Evolutionary conservation across 2,888 invertebrate genomes (phyloP).

Genomic region (Andrena minutula): DNA sequence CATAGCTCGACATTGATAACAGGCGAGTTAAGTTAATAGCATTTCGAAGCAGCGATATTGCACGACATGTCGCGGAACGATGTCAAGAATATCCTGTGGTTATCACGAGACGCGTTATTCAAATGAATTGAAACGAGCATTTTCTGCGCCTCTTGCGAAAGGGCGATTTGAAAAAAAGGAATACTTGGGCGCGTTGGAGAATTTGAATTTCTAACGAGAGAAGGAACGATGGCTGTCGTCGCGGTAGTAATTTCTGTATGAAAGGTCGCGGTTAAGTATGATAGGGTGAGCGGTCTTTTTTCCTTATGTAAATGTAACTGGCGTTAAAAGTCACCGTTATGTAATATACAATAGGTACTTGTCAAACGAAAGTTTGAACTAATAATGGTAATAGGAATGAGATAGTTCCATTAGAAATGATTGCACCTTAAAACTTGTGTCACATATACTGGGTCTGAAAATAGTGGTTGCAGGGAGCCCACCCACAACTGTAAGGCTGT

Average conservation of each 20-base stretch:
- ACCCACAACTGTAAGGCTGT: too few species aligned
- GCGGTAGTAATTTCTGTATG: slow-evolving; percentile 8
- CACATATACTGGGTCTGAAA: too few species aligned
- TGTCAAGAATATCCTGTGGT: slow-evolving; percentile 29
- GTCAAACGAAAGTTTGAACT: too few species aligned
- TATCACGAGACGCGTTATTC: slow-evolving; percentile 29
- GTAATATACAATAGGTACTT: too few species aligned
- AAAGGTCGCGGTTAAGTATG: background rate
- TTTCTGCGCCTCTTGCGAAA: slow-evolving; percentile 22
- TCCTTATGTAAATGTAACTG: background rate
- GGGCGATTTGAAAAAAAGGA: background rate
- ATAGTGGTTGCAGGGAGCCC: too few species aligned
- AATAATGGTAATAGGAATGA: too few species aligned
- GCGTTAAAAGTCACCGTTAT: too few species aligned
- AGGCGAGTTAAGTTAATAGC: background rate
- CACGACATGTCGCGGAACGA: background rate
- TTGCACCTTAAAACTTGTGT: too few species aligned
- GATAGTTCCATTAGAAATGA: too few species aligned
- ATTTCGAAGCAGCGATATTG: slow-evolving; percentile 8
- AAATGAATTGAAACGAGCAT: slow-evolving; percentile 27
- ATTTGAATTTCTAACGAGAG: slow-evolving; percentile 37
- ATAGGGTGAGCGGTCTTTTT: background rate
- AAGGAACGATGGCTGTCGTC: slow-evolving; percentile 10
- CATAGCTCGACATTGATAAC: background rate
- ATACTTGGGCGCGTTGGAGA: background rate